These are phyloP conservation scores for Calyptomena viridis DNA, from an alignment of 2,113 vertebrate species.

Conservation along the genomic window DNA sequence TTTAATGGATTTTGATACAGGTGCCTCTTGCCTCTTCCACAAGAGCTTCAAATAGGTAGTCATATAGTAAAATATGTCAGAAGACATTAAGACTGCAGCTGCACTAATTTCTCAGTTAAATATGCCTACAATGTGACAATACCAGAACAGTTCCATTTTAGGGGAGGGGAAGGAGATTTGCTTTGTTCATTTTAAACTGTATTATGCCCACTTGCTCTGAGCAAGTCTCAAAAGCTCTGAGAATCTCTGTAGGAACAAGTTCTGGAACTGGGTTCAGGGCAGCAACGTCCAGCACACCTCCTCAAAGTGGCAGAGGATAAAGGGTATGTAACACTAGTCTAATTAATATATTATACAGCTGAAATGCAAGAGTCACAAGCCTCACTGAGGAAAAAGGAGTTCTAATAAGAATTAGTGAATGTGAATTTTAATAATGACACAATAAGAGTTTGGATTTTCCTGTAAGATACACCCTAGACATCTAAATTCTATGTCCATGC, in stretches of 20 bases:
- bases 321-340: background rate
- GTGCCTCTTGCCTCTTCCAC: background rate
- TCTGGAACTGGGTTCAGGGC: background rate
- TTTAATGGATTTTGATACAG: background rate
- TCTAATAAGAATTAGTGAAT: background rate
- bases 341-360: background rate
- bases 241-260: background rate
- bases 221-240: background rate
- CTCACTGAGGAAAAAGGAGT: background rate
- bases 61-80: background rate
- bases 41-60: background rate
- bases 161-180: background rate
- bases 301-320: background rate
- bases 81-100: background rate
- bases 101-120: background rate
- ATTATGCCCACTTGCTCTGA: background rate
- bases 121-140: background rate
- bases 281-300: background rate
- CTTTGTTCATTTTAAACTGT: background rate
- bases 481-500: background rate
- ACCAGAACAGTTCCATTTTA: background rate
- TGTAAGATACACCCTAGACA: background rate
- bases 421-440: background rate
- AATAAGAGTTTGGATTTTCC: background rate
- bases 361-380: background rate